Conservation (phyloP, 2,113 vertebrate species). For the Probosciger aterrimus region DNA sequence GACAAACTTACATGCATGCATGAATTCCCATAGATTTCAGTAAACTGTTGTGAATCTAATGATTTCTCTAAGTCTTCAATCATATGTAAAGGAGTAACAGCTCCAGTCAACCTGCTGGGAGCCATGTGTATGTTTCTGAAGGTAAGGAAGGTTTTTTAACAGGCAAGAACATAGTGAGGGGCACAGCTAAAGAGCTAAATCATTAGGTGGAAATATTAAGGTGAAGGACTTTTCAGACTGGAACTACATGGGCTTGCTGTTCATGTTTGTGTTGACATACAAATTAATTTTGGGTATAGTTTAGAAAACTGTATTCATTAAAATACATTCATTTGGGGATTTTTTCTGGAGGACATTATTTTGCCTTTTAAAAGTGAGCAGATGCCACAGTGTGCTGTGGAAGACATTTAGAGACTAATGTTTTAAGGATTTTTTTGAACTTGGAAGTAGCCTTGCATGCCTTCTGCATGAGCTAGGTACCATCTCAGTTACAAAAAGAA, state of each 20-base stretch:
- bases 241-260: neutral
- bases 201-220: neutral
- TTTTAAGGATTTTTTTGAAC: neutral
- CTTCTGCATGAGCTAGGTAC: slow-evolving; percentile 25
- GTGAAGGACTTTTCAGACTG: neutral
- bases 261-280: neutral
- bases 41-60: neutral
- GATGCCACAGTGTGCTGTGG: neutral
- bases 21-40: neutral
- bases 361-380: neutral
- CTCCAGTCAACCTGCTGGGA: neutral
- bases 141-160: neutral
- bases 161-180: neutral
- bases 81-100: neutral
- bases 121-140: neutral
- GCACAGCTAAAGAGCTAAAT: fast-evolving
- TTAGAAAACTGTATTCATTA: neutral
- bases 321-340: neutral
- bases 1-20: neutral
- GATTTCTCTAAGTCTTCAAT: neutral
- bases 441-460: slow-evolving; percentile 19
- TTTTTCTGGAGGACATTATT: neutral
- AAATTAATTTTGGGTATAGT: neutral
- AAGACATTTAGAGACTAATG: neutral
- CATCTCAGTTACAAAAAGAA: slow-evolving; percentile 1